Evolutionary conservation across 2,113 vertebrate species (phyloP).

Genomic region (Arenaria interpres): DNA sequence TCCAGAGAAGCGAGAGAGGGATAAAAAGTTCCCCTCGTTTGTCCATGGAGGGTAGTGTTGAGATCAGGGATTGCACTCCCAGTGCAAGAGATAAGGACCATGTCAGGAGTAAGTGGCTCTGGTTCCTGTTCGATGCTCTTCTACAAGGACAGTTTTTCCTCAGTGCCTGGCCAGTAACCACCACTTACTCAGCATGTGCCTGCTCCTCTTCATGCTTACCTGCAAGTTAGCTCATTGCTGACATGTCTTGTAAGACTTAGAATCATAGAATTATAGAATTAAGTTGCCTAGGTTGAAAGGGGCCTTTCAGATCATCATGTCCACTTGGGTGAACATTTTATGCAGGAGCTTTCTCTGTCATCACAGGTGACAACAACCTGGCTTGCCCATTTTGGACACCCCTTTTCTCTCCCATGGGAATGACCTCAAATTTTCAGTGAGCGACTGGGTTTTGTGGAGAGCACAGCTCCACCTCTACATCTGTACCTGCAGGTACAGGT

Average conservation of each 20-base stretch:
- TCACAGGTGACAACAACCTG: not conserved
- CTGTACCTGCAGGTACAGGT: not conserved
- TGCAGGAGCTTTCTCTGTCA: not conserved
- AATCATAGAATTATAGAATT: no score
- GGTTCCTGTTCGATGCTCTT: not conserved
- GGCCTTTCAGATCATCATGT: not conserved
- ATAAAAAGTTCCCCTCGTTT: rapidly evolving
- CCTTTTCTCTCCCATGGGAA: not conserved
- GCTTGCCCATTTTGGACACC: not conserved
- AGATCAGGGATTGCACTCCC: not conserved
- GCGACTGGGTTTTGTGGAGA: not conserved
- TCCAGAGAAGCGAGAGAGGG: not conserved
- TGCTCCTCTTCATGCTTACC: not conserved
- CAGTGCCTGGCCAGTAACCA: not conserved
- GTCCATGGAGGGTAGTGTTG: not conserved
- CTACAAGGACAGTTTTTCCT: not conserved
- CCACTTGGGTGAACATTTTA: not conserved
- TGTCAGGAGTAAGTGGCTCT: not conserved
- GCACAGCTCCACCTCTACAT: not conserved
- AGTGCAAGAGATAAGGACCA: not conserved
- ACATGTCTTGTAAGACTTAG: not conserved
- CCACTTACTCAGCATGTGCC: not conserved
- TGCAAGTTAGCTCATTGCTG: not conserved
- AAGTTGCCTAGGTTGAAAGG: not conserved
- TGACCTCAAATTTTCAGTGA: not conserved